Percentiles rank a stretch among this genome's conserved stretches.
Conservation (phyloP, 2,113 vertebrate genomes). For the Murina feae region DNA sequence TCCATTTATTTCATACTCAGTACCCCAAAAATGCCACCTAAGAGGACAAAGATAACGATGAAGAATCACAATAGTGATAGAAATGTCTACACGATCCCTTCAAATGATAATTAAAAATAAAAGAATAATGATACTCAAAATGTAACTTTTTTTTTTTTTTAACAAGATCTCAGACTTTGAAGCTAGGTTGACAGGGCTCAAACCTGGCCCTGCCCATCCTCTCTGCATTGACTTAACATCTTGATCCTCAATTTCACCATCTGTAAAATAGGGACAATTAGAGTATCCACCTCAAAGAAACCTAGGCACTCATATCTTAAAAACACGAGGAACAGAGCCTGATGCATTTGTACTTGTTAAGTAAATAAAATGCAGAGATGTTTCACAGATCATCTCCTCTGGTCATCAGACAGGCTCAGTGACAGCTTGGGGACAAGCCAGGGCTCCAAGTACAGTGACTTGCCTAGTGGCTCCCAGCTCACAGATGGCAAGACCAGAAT, state of each 20-base stretch:
- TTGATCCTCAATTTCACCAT: not conserved
- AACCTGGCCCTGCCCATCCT: not conserved
- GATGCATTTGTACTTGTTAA: not conserved
- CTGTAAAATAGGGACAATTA: not conserved
- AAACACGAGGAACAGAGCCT: not conserved
- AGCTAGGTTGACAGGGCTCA: not conserved
- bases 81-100: not conserved
- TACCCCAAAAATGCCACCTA: not conserved
- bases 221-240: not conserved
- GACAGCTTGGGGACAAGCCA: not conserved
- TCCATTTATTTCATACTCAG: not conserved
- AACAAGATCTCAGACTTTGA: not conserved
- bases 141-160: not conserved
- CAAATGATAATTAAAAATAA: not conserved
- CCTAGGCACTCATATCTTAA: not conserved
- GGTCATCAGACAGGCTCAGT: not conserved
- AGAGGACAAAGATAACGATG: not conserved
- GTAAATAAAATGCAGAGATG: not conserved
- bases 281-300: not conserved
- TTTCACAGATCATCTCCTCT: not conserved
- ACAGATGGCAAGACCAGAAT: rapidly evolving
- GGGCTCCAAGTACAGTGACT: not conserved
- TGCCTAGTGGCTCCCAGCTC: not conserved
- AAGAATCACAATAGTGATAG: not conserved
- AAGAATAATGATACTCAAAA: not conserved